Evolutionary conservation across 2,888 invertebrate species (phyloP), one percentile per base, ranked within the genome.

Genomic region (Acronicta alni): DNA sequence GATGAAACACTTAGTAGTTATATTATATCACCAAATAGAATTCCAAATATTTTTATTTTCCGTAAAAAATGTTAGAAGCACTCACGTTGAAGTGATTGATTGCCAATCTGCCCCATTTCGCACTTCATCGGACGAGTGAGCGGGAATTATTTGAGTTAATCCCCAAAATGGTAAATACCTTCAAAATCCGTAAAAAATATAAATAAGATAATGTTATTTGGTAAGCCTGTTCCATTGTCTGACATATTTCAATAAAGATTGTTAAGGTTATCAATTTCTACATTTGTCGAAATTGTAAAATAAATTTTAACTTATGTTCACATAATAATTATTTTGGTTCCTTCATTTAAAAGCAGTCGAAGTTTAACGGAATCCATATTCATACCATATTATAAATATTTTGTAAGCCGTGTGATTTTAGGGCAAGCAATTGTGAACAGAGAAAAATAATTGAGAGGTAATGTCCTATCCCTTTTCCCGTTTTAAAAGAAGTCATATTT

Each of bases 11-110:
- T 26, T 1, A 10, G 10, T 26, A 1, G 10, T 1, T 9, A 26
- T 5, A 20, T 20, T 20, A 10, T 30, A 26, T 30, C 32, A 32
- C 59, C 23, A 44, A 49, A 49, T 20, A 9, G 32, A 16, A 60
- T 30, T 14, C 45, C n/a, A 35, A 0, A 30, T 30, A 16, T 30
- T 23, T 15, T 4, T 23, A 49, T 49, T 32, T 46, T 66, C 32
- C 15, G 38, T 18, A 47, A 10, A 48, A 47, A 41, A 45, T 51
- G 41, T 42, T 39, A 20, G 15, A 18, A 37, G 46, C 44, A 56
- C 60, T 70, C 70, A 41, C 18, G 62, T 61, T 59, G 54, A 72
- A 72, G 70, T 80, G 82, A 82, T 80, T 71, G 79, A 84, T 82
- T 74, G 55, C 57, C 57, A 73, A 76, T 75, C 58, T 67, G 62